Evolutionary conservation across 2,797 vertebrate genomes (phyloP).

Genomic region (Oreochromis grahami): DNA sequence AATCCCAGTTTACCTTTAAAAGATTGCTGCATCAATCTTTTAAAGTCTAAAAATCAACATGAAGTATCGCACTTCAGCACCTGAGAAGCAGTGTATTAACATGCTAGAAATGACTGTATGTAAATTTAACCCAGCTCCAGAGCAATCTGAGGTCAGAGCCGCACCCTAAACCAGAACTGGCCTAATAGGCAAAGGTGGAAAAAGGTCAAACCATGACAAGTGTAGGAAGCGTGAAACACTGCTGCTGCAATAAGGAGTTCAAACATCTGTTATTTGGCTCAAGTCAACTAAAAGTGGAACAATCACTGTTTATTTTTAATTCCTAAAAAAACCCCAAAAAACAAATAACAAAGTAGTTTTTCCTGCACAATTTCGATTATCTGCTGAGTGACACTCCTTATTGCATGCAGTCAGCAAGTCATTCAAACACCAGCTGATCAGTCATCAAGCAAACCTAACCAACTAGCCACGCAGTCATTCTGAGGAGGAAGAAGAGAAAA

Average conservation of each 20-base stretch:
- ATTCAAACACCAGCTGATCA: background rate
- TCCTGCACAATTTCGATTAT: background rate
- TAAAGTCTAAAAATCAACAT: background rate
- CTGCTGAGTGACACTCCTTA: background rate
- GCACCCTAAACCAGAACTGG: background rate
- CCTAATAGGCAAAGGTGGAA: background rate
- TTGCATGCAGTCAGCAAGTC: constrained; percentile 25
- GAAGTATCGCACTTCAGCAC: background rate
- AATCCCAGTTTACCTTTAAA: background rate
- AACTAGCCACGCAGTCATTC: constrained; percentile 40
- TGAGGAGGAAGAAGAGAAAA: constrained; percentile 20
- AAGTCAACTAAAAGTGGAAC: background rate
- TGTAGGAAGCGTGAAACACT: background rate
- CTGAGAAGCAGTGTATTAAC: background rate
- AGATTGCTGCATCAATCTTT: background rate
- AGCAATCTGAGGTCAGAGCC: background rate
- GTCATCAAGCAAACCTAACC: background rate
- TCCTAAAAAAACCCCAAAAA: accelerated
- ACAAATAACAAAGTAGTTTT: accelerated
- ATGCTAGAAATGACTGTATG: background rate
- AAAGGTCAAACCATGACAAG: background rate
- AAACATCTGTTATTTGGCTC: background rate
- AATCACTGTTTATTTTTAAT: background rate
- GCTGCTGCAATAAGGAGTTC: constrained; percentile 44
- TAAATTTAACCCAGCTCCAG: background rate